phyloP scores from a whole-genome alignment of 2,113 vertebrate species.

The Urocitellus parryii region DNA sequence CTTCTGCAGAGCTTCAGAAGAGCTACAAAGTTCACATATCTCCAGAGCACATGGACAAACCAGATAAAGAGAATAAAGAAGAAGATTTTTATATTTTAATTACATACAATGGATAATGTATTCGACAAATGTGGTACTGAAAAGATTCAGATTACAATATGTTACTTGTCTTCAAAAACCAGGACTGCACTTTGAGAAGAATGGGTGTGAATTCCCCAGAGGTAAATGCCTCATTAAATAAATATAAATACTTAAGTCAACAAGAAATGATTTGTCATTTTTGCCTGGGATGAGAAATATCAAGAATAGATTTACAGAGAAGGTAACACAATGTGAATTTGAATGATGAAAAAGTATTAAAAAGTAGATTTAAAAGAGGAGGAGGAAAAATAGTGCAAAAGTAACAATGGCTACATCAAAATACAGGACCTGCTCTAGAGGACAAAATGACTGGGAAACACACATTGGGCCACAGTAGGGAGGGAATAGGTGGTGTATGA shows the following conservation, averaged over 20 bases:
- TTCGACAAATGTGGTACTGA: background rate
- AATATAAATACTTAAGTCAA: background rate
- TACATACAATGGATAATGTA: background rate
- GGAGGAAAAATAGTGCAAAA: background rate
- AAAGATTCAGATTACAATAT: background rate
- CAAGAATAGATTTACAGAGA: background rate
- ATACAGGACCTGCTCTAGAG: background rate
- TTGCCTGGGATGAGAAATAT: background rate
- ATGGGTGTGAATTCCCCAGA: background rate
- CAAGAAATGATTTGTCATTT: background rate
- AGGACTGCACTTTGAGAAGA: background rate
- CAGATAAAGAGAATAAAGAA: background rate
- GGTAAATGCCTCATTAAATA: background rate
- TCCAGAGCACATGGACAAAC: background rate
- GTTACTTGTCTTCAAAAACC: background rate
- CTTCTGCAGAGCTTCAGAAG: background rate
- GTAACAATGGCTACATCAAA: background rate
- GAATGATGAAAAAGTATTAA: background rate
- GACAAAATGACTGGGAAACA: background rate
- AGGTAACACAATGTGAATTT: background rate
- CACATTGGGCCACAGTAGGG: background rate
- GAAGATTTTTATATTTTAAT: background rate
- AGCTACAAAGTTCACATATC: background rate
- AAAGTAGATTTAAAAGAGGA: background rate
- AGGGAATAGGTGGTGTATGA: fast-evolving